Conservation (phyloP, 2,797 vertebrate species). For the Mus spretus region DNA sequence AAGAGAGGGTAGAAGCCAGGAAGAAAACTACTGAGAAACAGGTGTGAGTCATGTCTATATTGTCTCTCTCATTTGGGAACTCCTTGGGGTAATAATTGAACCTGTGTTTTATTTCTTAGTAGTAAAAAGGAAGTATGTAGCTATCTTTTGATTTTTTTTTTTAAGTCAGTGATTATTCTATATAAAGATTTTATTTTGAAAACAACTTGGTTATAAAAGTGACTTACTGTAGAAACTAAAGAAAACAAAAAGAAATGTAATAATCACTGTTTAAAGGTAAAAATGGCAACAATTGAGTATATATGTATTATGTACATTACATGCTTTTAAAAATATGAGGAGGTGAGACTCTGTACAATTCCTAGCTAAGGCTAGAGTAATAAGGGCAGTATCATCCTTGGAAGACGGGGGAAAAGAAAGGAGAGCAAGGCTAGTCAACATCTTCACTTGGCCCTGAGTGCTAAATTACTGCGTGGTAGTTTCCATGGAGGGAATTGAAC, state of each 20-base stretch:
- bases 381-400: slow-evolving; percentile 18
- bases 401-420: slow-evolving; percentile 17
- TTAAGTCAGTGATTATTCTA: slow-evolving; percentile 39
- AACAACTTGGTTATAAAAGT: slow-evolving; percentile 66
- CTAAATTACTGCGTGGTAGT: not conserved
- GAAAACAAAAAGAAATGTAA: slow-evolving; percentile 36
- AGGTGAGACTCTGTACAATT: slow-evolving; percentile 19
- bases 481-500: slow-evolving; percentile 38
- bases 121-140: slow-evolving; percentile 45
- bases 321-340: slow-evolving; percentile 58
- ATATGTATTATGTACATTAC: slow-evolving; percentile 41
- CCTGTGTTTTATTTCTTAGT: slow-evolving; percentile 54
- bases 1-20: slow-evolving; percentile 89
- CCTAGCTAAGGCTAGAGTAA: slow-evolving; percentile 20
- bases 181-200: slow-evolving; percentile 67
- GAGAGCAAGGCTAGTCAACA: not conserved
- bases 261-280: slow-evolving; percentile 49
- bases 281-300: slow-evolving; percentile 45
- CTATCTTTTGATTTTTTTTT: slow-evolving; percentile 63
- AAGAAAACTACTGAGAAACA: slow-evolving; percentile 94
- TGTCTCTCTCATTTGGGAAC: slow-evolving; percentile 50
- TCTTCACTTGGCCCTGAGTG: not conserved
- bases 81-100: slow-evolving; percentile 48
- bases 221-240: not conserved
- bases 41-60: slow-evolving; percentile 87